Conservation (phyloP, 2,888 invertebrate genomes). For the Acanthosepion lycidas region DNA sequence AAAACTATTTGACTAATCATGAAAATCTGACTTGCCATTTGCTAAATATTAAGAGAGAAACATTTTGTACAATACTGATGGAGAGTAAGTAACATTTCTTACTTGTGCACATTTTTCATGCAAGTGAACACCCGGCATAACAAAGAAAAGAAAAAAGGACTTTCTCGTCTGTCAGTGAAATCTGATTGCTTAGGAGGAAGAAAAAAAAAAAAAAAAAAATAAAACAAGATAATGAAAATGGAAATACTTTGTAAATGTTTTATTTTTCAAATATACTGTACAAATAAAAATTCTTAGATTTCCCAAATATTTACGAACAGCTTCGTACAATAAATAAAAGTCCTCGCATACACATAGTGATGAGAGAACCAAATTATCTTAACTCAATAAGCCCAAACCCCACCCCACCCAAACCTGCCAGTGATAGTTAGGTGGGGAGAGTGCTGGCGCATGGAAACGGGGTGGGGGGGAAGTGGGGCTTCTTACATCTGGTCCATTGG, state of each 20-base stretch:
- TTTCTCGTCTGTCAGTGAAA: no score
- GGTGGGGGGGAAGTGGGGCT: background rate
- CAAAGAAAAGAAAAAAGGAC: no score
- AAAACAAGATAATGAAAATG: background rate
- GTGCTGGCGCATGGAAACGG: background rate
- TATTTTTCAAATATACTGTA: slow-evolving; percentile 49
- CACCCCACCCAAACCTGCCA: background rate
- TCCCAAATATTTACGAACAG: slow-evolving; percentile 46
- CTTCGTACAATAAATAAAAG: slow-evolving; percentile 48
- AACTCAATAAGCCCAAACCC: slow-evolving; percentile 34
- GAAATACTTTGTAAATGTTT: slow-evolving; percentile 46
- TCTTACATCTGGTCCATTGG: background rate
- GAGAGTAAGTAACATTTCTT: no score
- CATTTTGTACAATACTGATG: no score
- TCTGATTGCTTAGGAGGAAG: no score
- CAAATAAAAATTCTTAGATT: slow-evolving; percentile 49
- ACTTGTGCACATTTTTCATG: no score
- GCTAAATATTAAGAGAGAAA: no score
- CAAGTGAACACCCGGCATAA: no score
- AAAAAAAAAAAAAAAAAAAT: background rate
- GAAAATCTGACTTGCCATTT: no score
- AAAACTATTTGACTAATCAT: no score
- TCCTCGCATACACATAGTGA: slow-evolving; percentile 46
- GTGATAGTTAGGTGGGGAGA: background rate
- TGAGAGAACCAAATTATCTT: slow-evolving; percentile 46